Base-by-base conservation (phyloP, 2,113 vertebrate species). In the Epinephelus cyanopodus region DNA sequence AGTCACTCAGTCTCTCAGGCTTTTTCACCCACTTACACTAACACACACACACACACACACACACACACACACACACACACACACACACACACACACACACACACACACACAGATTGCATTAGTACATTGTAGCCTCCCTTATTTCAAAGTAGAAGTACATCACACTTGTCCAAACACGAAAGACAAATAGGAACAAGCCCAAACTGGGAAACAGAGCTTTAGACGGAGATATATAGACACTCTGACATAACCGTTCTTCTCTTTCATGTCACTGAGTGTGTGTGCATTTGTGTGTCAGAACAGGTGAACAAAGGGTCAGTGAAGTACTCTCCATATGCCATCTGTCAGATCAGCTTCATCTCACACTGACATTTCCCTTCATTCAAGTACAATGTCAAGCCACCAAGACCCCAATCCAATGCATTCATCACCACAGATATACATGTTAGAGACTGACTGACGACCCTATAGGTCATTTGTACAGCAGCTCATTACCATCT, bases 231-330 rank as follows among this genome's bases (percentile, higher is more conserved):
- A 73, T 23, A 12, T 23, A 74, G 17, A 63, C 10, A 50, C 37
- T 77, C 11, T 71, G 7, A 12, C n/a, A 70, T 75, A 52, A 74
- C 25, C n/a, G 50, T 23, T 56, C 29, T 15, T 15, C 53, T 63
- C 66, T 78, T 80, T 84, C 42, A 39, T 52, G 19, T 65, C 47
- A 54, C 29, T 15, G 15, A 48, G 42, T 12, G 42, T 45, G 42
- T 45, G 42, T 45, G 42, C 11, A 74, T 21, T 73, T 57, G 12
- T 74, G 77, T 72, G 73, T 77, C 29, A 19, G 37, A 29, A 25
- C 84, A 89, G 91, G 88, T 92, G 83, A 89, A 83, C 77, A 88
- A 69, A 87, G 82, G 91, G 84, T 90, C 89, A 91, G 50, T 74
- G 76, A 65, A 23, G 74, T 65, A 39, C 67, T 82, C 73, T 76